Evolutionary conservation across 2,797 vertebrate genomes (phyloP), one percentile per base, ranked within the genome.

Genomic region (Meriones psammophilus): DNA sequence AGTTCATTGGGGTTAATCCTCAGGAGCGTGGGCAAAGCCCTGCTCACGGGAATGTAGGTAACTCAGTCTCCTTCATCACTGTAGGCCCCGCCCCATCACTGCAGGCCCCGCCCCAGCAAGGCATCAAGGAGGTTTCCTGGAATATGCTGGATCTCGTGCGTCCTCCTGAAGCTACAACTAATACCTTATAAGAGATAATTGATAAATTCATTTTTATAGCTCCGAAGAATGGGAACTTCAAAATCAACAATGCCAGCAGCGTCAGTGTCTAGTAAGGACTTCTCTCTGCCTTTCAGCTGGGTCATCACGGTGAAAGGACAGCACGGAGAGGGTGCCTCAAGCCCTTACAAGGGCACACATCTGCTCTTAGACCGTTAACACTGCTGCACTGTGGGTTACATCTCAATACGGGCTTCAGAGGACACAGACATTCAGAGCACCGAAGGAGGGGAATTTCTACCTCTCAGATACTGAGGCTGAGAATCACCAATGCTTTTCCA

Each of bases 391-490:
- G 22, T 20, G n/a, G 50, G 39, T 50, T 68, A 36, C 36, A 54
- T 54, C n/a, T 95, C 24, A 62, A 26, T 20, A 54, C 50, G 33
- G 36, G 68, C 54, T 86, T 60, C 22, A 39, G 68, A 90, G 60
- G 76, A 77, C 30, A 60, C 3, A 68, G 42, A 74, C 12, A 60
- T 46, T 87, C 60, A 76, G 66, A 71, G 10, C 0, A 6, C 8
- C n/a, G 26, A 17, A 42, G 1, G 22, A 64, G 33, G 12, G 17
- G 1, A 12, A 15, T 66, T 91, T 4, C 62, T 78, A 12, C 56
- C 60, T 92, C 83, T 91, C n/a, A 50, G 73, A 81, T 62, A 28
- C 39, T 88, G 66, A 50, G 89, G 68, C 18, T 81, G 81, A 73
- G 30, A 91, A 22, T 95, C 54, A 62, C 8, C 0, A 13, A 28